A percentile compares a stretch with the other conserved stretches of the same genome.
Evolutionary conservation across 2,113 vertebrate species (phyloP).

Genomic region (Burhinus oedicnemus): DNA sequence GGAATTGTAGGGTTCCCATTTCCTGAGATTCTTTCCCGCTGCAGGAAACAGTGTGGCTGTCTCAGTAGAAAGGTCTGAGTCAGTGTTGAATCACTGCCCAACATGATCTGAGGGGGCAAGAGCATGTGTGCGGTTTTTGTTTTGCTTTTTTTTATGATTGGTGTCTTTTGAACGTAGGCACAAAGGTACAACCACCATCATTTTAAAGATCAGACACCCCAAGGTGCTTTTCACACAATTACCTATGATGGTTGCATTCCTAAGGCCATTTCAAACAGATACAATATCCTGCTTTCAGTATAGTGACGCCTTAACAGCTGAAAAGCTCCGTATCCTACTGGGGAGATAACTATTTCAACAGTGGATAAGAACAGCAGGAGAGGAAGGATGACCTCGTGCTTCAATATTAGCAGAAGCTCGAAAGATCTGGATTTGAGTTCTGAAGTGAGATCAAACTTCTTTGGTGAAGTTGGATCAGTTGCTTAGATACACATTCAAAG

Average conservation of each 20-base stretch:
- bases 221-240: background rate
- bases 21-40: background rate
- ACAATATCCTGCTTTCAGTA: background rate
- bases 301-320: background rate
- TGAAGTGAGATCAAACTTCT: background rate
- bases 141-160: background rate
- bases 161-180: background rate
- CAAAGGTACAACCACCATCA: background rate
- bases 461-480: background rate
- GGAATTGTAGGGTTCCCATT: background rate
- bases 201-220: background rate
- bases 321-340: background rate
- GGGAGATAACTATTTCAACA: background rate
- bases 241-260: background rate
- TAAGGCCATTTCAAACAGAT: background rate
- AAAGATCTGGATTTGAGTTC: background rate
- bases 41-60: background rate
- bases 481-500: background rate
- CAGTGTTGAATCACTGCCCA: background rate
- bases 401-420: background rate
- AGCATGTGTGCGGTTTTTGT: accelerated
- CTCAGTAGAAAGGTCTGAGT: background rate
- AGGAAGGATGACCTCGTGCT: background rate
- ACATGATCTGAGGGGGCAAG: background rate
- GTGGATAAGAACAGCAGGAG: background rate